A percentile compares a stretch with the other conserved stretches of the same genome.
These are phyloP conservation scores for Cryptus armator DNA, from an alignment of 2,888 invertebrate species.

Conservation along the genomic window DNA sequence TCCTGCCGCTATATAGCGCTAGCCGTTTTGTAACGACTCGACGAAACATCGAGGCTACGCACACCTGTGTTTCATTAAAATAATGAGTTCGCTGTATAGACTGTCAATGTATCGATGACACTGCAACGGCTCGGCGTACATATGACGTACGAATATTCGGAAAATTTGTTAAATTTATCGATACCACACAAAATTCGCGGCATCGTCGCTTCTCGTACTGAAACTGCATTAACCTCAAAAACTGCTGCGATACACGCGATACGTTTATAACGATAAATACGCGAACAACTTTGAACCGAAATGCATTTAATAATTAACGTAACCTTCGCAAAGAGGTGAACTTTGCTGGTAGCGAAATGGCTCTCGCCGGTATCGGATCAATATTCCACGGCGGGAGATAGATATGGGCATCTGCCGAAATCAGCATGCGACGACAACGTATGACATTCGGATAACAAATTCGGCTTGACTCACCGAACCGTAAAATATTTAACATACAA, in stretches of 20 bases:
- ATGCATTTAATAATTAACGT: slow-evolving; percentile 44
- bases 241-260: background rate
- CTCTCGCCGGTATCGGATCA: slow-evolving; percentile 34
- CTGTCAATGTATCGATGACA: slow-evolving; percentile 12
- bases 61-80: slow-evolving; percentile 38
- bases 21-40: background rate
- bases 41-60: background rate
- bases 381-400: slow-evolving; percentile 36
- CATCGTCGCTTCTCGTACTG: background rate
- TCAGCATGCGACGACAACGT: slow-evolving; percentile 14
- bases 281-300: slow-evolving; percentile 8
- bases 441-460: slow-evolving; percentile 48
- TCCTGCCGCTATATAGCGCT: background rate
- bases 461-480: slow-evolving; percentile 9
- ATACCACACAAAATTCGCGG: background rate
- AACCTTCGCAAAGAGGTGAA: slow-evolving; percentile 14
- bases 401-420: background rate
- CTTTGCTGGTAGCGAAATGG: slow-evolving; percentile 12
- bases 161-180: slow-evolving; percentile 39
- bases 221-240: background rate
- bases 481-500: slow-evolving; percentile 45
- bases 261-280: background rate
- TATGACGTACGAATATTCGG: background rate
- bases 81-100: slow-evolving; percentile 22
- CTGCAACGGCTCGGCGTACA: slow-evolving; percentile 3